Base-by-base conservation (phyloP, 2,888 invertebrate species). In the Malthinus seriepunctatus region DNA sequence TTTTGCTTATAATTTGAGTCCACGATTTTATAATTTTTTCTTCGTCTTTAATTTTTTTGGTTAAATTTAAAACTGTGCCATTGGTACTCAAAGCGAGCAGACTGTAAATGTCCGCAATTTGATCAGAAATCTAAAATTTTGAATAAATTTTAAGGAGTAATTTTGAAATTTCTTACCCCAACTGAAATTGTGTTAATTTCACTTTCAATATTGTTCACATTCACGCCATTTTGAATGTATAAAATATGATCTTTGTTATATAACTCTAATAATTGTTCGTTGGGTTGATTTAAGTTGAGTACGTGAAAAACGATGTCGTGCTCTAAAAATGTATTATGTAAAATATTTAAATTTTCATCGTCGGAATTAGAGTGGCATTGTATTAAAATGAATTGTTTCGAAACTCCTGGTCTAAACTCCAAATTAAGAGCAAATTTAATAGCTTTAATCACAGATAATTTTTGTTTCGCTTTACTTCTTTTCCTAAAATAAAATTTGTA, bases 391-490 rank as follows among this genome's bases (percentile, higher is more conserved):
- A 93, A 85, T 0, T 88, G 88, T 71, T 91, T 88, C 0, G 91
- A 87, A 6, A 88, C 90, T 0, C 89, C 93, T 1, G 90, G 83
- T 11, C 93, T 83, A 81, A 89, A 91, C 49, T 88, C 85, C 35
- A 91, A 78, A 42, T 82, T 80, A 0, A 88, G 83, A 8, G 89
- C 88, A 70, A 83, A 86, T 39, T 85, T 84, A 2, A 91, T 81
- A 1, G 90, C 91, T 11, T 83, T 84, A 71, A 90, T 57, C 10
- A 53, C 63, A 38, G 59, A 62, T 8, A 35, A n/a, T 23, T 15
- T 42, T 6, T 42, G 1, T 42, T 42, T 42, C 7, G 15, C 6
- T 15, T 42, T 14, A n/a, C 6, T 42, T 3, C 7, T 42, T 5
- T 42, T n/a, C 6, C 39, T 42, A 39, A 15, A 15, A 39, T 7